Base-by-base conservation (phyloP, 2,888 invertebrate species). In the Linnaemya tessellans region DNA sequence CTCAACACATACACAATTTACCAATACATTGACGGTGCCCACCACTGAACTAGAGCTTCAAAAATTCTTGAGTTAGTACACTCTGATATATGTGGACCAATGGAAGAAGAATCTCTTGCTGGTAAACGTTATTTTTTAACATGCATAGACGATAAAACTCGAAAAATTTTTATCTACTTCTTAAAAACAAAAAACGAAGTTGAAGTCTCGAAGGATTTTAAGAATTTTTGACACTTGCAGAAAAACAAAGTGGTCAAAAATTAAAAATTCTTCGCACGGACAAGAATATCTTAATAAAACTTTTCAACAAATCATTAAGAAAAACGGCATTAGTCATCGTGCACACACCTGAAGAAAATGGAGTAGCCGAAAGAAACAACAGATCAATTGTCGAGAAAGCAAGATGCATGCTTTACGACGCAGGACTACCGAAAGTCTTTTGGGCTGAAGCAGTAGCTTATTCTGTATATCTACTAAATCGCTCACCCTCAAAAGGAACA, bases 41-140 rank as follows among this genome's bases (percentile, higher is more conserved):
- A n/a, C n/a, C n/a, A n/a, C n/a, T n/a, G n/a, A 20, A 82, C 78
- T 5, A 83, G 86, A 67, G 87, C 89, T 13, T 87, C 38, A 20
- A 38, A 78, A 60, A 54, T 86, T 46, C 83, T 92, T 35, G 89
- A 92, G 22, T 4, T 91, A 18, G 79, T 92, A 3, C 91, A 92
- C 73, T 81, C 90, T 1, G 92, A 92, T 84, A 74, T 92, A 0
- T 91, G 91, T 87, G 91, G 91, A 8, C 91, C 91, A 7, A 91
- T 92, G 90, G 89, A 91, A 78, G 84, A 75, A 4, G 64, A 79
- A 11, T 92, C 92, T 9, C 38, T 79, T 46, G 83, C 85, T 15
- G 79, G 62, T 8, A 60, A 38, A 1, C 54, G 46, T 54, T 82
- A 79, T 18, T 73, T 86, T 10, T 1, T 83, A 11, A 62, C 78